Base-by-base conservation (phyloP, 2,113 vertebrate genomes). In the Piaya cayana region DNA sequence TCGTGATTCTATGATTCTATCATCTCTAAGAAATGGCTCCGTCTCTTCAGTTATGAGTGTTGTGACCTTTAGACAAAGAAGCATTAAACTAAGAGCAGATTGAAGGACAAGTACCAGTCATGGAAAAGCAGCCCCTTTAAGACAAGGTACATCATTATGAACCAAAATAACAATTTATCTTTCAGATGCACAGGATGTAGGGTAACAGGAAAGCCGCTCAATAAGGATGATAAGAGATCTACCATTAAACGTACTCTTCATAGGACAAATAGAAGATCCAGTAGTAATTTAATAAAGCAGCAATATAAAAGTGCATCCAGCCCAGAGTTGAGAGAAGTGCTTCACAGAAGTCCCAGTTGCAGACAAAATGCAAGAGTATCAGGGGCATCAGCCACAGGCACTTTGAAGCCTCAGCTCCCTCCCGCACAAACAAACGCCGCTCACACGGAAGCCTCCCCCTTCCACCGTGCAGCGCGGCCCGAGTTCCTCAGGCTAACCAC, bases 331-430 rank as follows among this genome's bases (percentile, higher is more conserved):
- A 30, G 25, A 49, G 7, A 13, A 36, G 13, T 0, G 18, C 32
- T 32, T 0, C 30, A 22, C 23, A 3, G 2, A n/a, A 58, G 15
- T 2, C 8, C 22, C 27, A 27, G 11, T 0, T 2, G 27, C 56
- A 67, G 5, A 25, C 2, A 56, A 3, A 65, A 14, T 0, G 20
- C 22, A 15, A 36, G 3, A 0, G 56, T 47, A 20, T 1, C 0
- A 4, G 7, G 12, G 1, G 43, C 25, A 29, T 27, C 39, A 32
- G 6, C 11, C 11, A 32, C 4, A 15, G 20, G 1, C 12, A 0
- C 11, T 14, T 7, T 30, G 29, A 13, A 26, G 19, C 15, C 26
- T 15, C 27, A 2, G 9, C 3, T 23, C 7, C 30, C 45, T 34
- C 22, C 37, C 2, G 8, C 30, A 4, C 17, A 11, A 39, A 15